phyloP scores from a whole-genome alignment of 2,888 invertebrate species.

The Sarcophaga carnaria region DNA sequence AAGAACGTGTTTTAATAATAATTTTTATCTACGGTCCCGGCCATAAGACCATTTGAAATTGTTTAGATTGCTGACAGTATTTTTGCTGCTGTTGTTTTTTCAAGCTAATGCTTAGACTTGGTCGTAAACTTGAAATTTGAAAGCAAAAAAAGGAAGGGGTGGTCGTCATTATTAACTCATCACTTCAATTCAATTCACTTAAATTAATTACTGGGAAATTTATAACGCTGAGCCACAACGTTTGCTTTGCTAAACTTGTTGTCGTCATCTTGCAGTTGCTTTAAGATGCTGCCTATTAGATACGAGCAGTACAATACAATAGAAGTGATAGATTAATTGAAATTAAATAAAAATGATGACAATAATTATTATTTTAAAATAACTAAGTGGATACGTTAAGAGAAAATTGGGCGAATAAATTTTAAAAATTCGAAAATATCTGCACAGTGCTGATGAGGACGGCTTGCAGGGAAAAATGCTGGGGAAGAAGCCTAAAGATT shows the following conservation, averaged over 20 bases:
- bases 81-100: not conserved
- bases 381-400: no score
- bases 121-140: not conserved
- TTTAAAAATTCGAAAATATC: no score
- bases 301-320: no score
- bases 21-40: slow-evolving; percentile 61
- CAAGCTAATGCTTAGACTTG: not conserved
- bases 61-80: slow-evolving; percentile 33
- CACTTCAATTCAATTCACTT: slow-evolving; percentile 67
- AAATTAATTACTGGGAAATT: slow-evolving; percentile 74
- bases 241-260: not conserved
- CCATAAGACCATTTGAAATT: slow-evolving; percentile 58
- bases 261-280: no score
- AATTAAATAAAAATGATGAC: no score
- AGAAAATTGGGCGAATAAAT: no score
- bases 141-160: slow-evolving; percentile 43
- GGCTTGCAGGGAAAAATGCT: no score
- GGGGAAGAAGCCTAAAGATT: no score
- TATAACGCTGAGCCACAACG: not conserved
- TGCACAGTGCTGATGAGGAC: no score
- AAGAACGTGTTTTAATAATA: slow-evolving; percentile 64
- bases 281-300: no score
- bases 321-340: no score
- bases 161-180: slow-evolving; percentile 75
- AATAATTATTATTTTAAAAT: no score